A percentile compares a stretch with the other conserved stretches of the same genome.
These are phyloP conservation scores for Itoplectis maculator DNA, from an alignment of 2,888 invertebrate species.

Conservation along the genomic window DNA sequence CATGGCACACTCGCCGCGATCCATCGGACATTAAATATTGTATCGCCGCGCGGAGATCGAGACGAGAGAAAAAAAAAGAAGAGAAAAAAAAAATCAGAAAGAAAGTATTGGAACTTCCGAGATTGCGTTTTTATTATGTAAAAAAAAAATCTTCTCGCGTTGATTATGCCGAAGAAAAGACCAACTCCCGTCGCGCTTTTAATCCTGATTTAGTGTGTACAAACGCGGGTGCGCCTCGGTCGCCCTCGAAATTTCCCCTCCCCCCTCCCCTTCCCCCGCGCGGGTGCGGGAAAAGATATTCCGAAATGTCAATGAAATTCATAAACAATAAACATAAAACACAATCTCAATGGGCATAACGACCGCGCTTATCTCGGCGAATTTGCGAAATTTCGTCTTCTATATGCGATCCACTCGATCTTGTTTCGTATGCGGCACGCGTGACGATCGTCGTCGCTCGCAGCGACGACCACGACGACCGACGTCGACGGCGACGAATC, in stretches of 20 bases:
- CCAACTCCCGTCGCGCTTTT: not conserved
- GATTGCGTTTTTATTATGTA: constrained; percentile 23
- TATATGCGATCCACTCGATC: not conserved
- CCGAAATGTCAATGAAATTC: constrained; percentile 28
- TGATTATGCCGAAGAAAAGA: constrained; percentile 13
- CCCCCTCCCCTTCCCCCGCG: too few relatives aligned
- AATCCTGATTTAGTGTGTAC: not conserved
- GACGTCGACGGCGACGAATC: too few relatives aligned
- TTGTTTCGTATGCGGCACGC: constrained; percentile 13
- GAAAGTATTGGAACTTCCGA: constrained; percentile 2
- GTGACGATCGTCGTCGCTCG: not conserved
- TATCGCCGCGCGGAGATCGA: not conserved
- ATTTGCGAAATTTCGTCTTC: not conserved
- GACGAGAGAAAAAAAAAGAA: constrained; percentile 2
- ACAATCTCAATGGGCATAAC: not conserved
- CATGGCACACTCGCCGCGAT: not conserved
- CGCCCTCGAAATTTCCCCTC: not conserved
- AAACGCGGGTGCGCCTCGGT: not conserved
- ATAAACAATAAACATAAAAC: not conserved
- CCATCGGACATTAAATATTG: not conserved
- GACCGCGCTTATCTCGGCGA: not conserved
- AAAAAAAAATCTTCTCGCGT: constrained; percentile 2
- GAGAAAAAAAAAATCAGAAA: constrained; percentile 24
- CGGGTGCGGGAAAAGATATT: not conserved
- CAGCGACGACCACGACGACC: too few relatives aligned